Evolutionary conservation across 2,113 vertebrate species (phyloP).

Genomic region (Paradoxurus hermaphroditus): DNA sequence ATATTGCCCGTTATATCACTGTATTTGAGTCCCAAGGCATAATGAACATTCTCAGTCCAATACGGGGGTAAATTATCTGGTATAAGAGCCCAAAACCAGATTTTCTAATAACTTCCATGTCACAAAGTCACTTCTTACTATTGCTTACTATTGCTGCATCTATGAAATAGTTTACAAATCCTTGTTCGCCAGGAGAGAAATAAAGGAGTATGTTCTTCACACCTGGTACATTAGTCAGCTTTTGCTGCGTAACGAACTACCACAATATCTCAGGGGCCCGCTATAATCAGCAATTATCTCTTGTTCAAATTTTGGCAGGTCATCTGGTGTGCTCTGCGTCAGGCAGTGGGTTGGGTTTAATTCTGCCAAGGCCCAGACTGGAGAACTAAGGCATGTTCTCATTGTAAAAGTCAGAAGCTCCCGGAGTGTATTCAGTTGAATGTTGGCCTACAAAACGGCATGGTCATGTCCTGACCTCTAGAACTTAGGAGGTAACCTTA

Average conservation of each 20-base stretch:
- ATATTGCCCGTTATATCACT: slow-evolving; percentile 43
- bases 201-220: slow-evolving; percentile 43
- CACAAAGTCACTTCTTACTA: slow-evolving; percentile 55
- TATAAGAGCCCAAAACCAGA: slow-evolving; percentile 20
- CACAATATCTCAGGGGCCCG: neutral
- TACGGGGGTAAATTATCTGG: slow-evolving; percentile 18
- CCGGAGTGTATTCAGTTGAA: neutral
- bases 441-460: neutral
- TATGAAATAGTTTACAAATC: slow-evolving; percentile 65
- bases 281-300: neutral
- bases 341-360: neutral
- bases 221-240: neutral
- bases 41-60: slow-evolving; percentile 29
- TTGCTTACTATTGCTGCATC: slow-evolving; percentile 58
- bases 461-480: neutral
- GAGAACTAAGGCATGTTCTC: neutral
- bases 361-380: neutral
- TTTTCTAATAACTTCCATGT: slow-evolving; percentile 64
- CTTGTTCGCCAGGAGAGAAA: slow-evolving; percentile 48
- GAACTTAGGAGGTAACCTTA: neutral
- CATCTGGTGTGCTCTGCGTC: neutral
- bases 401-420: neutral
- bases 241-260: neutral
- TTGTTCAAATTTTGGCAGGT: slow-evolving; percentile 57
- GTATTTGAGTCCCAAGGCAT: slow-evolving; percentile 37